Evolutionary conservation across 1,140 invertebrate genomes (phyloP), one percentile per base, ranked within the genome.

Genomic region (Antheraea mylitta): DNA sequence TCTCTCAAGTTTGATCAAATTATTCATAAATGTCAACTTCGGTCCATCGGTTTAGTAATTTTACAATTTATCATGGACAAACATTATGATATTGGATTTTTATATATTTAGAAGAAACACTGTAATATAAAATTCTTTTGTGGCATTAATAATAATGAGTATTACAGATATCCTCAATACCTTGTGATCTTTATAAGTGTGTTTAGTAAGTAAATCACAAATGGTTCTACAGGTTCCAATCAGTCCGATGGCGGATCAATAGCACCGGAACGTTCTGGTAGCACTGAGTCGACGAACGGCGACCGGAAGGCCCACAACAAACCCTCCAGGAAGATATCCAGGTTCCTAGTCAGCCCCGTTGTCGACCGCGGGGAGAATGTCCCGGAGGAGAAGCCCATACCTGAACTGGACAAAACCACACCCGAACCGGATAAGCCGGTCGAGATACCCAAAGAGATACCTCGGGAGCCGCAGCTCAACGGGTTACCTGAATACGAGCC

Each of bases 281-380:
- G 86, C 69, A 78, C 81, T 4, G 87, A 91, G 69, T 86, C 84
- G 7, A 64, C 72, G 18, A 85, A 82, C 69, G 84, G 80, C 61
- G 81, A 88, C 62, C 83, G 82, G 60, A 87, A 86, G 72, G 75
- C 81, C 37, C 71, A 83, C 72, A 89, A 89, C 72, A 89, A 89
- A 68, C 94, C 95, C 66, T 93, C 94, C 71, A 89, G 96, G 65
- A 96, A 96, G 86, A 95, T 97, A 77, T 97, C 96, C 38, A 92
- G 96, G 60, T 97, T 97, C 89, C 92, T 96, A 83, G 96, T 97
- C 64, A 97, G 96, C 88, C 95, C 96, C 58, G 96, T 96, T 6
- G 86, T 95, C 74, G 88, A 93, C 77, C 89, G 93, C 81, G 88
- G 83, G 64, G 86, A 86, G 67, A 85, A 85, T 60, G 79, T 78